Base-by-base conservation (phyloP, 1,140 invertebrate genomes). In the Centruroides vittatus region DNA sequence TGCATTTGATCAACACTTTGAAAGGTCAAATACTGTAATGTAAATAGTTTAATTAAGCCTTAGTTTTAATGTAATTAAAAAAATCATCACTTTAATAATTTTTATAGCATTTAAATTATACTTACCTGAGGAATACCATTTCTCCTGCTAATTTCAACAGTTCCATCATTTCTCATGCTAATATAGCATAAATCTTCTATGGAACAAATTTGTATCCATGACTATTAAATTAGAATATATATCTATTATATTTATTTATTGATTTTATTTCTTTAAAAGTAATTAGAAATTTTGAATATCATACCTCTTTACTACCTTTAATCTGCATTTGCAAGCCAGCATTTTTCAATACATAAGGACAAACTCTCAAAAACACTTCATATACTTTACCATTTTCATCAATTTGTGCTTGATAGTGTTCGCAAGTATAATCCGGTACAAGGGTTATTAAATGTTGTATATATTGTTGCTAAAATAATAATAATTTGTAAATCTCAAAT, bases 171-270 rank as follows among this genome's bases (percentile, higher is more conserved):
- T 69, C 84, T 78, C 61, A 84, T 81, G 52, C 86, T 85, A 59
- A 89, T 76, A 68, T 82, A 88, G 70, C 85, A 88, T 50, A 93
- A 73, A 60, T 91, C 88, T 72, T 89, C 87, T 66, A 93, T 85
- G 12, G 80, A 77, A 69, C 87, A 89, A 8, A 92, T 75, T 58
- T 82, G 79, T 61, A 79, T 78, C 85, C 86, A 89, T 74, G 84
- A 70, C 67, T 71, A 54, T 53, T 35, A 49, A 47, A 53, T 35
- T 23, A 23, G 23, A 23, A 23, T 23, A 23, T 23, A 23, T 23
- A 23, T 23, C 23, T 23, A 23, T 23, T 23, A 23, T 23, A 23
- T 23, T 23, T 23, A 23, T 23, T 23, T 23, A 23, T 10, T 11
- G 50, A 47, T 41, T 12, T 36, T 36, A 10, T 3, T 35, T 54